Evolutionary conservation across 2,797 vertebrate genomes (phyloP).

Genomic region (Pristis pectinata): DNA sequence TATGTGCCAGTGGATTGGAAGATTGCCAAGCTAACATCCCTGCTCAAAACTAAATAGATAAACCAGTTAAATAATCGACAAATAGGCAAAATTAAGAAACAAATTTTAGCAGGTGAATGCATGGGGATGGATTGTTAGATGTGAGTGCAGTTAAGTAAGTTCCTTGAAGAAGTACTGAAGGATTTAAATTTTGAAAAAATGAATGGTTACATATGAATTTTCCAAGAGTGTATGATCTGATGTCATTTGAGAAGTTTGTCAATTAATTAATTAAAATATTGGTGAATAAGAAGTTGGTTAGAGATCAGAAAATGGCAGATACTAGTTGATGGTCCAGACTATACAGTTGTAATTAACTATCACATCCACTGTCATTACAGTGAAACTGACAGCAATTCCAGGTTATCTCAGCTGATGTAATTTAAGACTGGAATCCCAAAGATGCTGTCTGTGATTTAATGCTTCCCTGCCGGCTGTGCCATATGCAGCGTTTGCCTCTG

Average conservation of each 20-base stretch:
- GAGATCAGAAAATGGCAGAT: background rate
- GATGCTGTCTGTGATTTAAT: too few relatives aligned
- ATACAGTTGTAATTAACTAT: too few relatives aligned
- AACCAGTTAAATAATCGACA: background rate
- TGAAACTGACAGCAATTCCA: too few relatives aligned
- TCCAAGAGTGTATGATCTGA: background rate
- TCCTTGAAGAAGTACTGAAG: background rate
- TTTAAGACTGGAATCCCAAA: too few relatives aligned
- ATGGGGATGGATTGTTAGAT: background rate
- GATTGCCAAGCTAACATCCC: background rate
- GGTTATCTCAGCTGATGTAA: too few relatives aligned
- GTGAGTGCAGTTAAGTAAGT: too few relatives aligned
- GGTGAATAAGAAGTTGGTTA: background rate
- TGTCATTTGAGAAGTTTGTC: too few relatives aligned
- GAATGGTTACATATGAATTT: background rate
- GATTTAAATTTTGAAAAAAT: background rate
- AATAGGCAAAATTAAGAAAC: background rate
- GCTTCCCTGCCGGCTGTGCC: too few relatives aligned
- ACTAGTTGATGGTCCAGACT: background rate
- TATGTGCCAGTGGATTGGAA: background rate
- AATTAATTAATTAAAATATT: background rate
- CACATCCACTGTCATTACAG: too few relatives aligned
- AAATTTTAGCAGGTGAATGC: background rate
- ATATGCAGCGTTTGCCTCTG: too few relatives aligned
- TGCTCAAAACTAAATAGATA: background rate